Base-by-base conservation (phyloP, 92 coral and sea anemone species). In the Phenganax stokvisi region DNA sequence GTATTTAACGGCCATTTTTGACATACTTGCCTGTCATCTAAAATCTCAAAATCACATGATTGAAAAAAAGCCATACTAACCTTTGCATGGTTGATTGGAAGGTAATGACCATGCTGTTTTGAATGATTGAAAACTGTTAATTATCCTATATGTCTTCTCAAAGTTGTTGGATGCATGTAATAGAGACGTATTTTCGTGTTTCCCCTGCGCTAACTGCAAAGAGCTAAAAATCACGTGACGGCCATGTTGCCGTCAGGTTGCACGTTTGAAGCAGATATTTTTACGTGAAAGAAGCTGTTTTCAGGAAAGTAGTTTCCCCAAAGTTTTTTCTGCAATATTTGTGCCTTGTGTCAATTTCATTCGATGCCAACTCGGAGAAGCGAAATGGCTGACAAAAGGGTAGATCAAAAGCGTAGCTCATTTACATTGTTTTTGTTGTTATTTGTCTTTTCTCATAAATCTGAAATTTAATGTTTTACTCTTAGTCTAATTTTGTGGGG, bases 231-330 rank as follows among this genome's bases (percentile, higher is more conserved):
- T 64, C 30, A 64, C 30, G 70, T 64, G 70, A 64, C 30, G 27
- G 30, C 10, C 70, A 64, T 64, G 27, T 64, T 64, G 70, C 30
- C 30, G 70, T 64, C 70, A 64, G 70, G 70, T 64, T 64, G 27
- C 27, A 64, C 30, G 70, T 64, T 64, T 20, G 70, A 64, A 64
- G 70, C 30, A 64, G 27, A 64, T 0, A 20, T 64, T 64, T 64
- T 20, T 64, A 20, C 29, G 70, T 29, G 30, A 64, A 64, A 25
- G 70, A 64, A 29, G 70, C 70, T 64, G 70, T 64, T 64, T 64
- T 64, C 70, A 64, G 70, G 70, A 13, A 64, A 12, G 70, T 64
- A 64, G 70, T 64, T 64, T 64, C 29, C 70, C 29, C 70, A 64
- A 0, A 25, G 20, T 64, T 64, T 20, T 64, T 64, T 13, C 17